These are phyloP conservation scores for Drosophila tani DNA, from an alignment of 1,140 invertebrate genomes.

Conservation along the genomic window DNA sequence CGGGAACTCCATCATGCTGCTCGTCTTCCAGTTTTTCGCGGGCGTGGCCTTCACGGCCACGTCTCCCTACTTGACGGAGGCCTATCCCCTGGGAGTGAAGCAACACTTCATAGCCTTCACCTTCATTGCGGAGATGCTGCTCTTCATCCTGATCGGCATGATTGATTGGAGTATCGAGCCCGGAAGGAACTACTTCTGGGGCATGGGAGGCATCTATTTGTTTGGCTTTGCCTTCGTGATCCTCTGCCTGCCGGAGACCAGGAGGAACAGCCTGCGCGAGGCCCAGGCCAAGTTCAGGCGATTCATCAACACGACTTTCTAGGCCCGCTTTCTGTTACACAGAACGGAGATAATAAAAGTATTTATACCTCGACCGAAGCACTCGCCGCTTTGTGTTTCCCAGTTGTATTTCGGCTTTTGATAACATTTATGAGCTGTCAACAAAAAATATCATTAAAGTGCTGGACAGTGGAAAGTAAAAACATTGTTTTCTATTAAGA, in stretches of 20 bases:
- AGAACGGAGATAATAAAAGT: slow-evolving; percentile 37
- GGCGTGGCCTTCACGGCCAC: slow-evolving; percentile 55
- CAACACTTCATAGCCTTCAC: slow-evolving; percentile 59
- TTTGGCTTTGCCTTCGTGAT: slow-evolving; percentile 39
- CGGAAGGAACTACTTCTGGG: slow-evolving; percentile 35
- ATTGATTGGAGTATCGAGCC: accelerated
- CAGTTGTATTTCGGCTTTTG: slow-evolving; percentile 5
- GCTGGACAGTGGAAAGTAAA: neutral
- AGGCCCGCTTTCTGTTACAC: neutral
- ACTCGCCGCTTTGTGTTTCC: slow-evolving; percentile 14
- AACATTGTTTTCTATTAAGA: neutral
- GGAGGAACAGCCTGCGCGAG: slow-evolving; percentile 49
- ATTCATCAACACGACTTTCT: slow-evolving; percentile 15
- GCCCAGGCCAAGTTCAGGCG: slow-evolving; percentile 58
- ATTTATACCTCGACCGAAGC: slow-evolving; percentile 6
- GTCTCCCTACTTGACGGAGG: slow-evolving; percentile 58
- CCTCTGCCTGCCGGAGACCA: slow-evolving; percentile 65
- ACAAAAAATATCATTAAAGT: slow-evolving; percentile 8
- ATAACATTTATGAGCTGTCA: slow-evolving; percentile 26
- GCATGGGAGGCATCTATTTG: slow-evolving; percentile 38
- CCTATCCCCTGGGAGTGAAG: slow-evolving; percentile 61
- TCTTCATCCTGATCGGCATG: slow-evolving; percentile 31
- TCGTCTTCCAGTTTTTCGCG: slow-evolving; percentile 47
- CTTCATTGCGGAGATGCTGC: slow-evolving; percentile 56
- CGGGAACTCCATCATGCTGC: slow-evolving; percentile 4